Evolutionary conservation across 2,888 invertebrate species (phyloP), one percentile per base, ranked within the genome.

Genomic region (Philereme vetulata): DNA sequence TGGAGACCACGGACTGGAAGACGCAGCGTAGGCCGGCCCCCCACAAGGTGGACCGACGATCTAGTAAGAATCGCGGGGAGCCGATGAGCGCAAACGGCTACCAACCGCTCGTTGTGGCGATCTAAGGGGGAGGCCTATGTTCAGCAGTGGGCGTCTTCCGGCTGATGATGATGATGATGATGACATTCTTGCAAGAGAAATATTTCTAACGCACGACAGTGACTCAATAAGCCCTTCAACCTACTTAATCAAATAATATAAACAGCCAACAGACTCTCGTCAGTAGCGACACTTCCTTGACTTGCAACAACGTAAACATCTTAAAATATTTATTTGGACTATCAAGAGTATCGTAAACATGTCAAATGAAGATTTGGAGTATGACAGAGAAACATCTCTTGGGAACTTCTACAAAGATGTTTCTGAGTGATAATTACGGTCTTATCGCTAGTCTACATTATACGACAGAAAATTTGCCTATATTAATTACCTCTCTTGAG

Each of bases 311-410:
- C 72, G 77, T 84, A 85, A 86, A 85, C 83, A 85, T 74, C 78
- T 80, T 70, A 72, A 65, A 73, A 76, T 84, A 85, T 86, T 86
- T 85, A 82, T 86, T 85, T 85, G 69, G 71, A 78, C 78, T 82
- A 83, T 80, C 73, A 80, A 73, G 68, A 68, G 73, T 70, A 76
- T 75, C 70, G 77, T 85, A 86, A 86, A 84, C 84, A 85, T 82
- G 84, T 82, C 84, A 82, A 74, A 76, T 69, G 64, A 67, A 78
- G 75, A 80, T 82, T 81, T 77, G 67, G 68, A 76, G 76, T 70
- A 71, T 76, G 77, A 80, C 75, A 66, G 46, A 55, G 48, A 51
- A 57, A 63, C 56, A 64, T 64, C 60, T 62, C 62, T 65, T 60
- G 60, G 52, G 51, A 54, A 62, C 45, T 43, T 43, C 11, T 9